phyloP scores from a whole-genome alignment of 2,113 vertebrate genomes.

The Etia nguti region DNA sequence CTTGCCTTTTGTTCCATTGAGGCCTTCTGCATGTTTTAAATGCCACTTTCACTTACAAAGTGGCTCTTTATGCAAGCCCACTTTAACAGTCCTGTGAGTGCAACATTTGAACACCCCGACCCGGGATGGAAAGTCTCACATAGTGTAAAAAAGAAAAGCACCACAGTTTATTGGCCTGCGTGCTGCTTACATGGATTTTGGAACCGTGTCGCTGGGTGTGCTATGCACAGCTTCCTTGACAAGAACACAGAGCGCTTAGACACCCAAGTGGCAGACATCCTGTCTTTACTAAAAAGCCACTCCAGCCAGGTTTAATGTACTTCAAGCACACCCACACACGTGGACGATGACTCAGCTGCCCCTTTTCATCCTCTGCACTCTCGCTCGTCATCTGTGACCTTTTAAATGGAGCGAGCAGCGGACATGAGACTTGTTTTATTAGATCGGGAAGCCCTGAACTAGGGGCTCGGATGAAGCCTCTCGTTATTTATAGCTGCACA shows the following conservation, averaged over 20 bases:
- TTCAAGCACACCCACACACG: constrained; percentile 27
- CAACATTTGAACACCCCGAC: neutral
- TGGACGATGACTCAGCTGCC: constrained; percentile 48
- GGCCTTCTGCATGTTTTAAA: neutral
- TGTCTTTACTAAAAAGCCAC: constrained; percentile 42
- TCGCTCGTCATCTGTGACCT: constrained; percentile 43
- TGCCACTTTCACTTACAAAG: constrained; percentile 7
- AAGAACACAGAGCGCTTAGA: neutral
- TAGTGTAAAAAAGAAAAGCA: neutral
- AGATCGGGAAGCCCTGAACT: constrained; percentile 38
- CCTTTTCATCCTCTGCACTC: constrained; percentile 16
- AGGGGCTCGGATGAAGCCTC: constrained; percentile 4
- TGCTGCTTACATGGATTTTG: neutral
- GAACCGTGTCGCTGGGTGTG: neutral
- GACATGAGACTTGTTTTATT: constrained; percentile 49
- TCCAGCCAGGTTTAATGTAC: constrained; percentile 40
- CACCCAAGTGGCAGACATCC: constrained; percentile 36
- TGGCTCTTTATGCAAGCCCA: constrained; percentile 4
- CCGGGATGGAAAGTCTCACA: neutral
- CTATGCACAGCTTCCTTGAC: neutral
- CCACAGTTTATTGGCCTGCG: neutral
- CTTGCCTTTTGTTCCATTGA: neutral
- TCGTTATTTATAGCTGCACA: constrained; percentile 53
- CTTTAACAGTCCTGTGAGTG: neutral
- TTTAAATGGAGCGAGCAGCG: constrained; percentile 26